These are phyloP conservation scores for Tetragnatha versicolor DNA, from an alignment of 1,140 invertebrate genomes.

Conservation along the genomic window DNA sequence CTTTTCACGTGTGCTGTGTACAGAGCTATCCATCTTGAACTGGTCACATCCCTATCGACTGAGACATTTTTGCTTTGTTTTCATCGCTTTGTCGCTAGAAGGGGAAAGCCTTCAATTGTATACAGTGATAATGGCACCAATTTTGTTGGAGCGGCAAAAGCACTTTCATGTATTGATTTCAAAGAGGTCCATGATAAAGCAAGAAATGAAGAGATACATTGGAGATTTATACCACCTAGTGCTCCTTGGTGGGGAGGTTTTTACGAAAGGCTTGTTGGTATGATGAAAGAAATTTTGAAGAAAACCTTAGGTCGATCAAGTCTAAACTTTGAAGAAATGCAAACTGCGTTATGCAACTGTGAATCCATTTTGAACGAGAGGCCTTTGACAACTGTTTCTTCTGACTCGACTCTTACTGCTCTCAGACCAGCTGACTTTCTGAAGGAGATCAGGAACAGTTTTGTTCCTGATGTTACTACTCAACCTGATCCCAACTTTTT, in stretches of 20 bases:
- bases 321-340: constrained; percentile 26
- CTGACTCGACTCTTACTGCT: background rate
- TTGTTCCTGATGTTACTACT: background rate
- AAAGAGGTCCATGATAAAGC: background rate
- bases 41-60: constrained; percentile 60
- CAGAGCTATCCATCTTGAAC: constrained; percentile 59
- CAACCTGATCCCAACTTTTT: background rate
- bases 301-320: background rate
- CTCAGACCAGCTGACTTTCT: constrained; percentile 20
- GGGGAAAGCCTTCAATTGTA: constrained; percentile 60
- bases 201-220: background rate
- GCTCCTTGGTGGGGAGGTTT: constrained; percentile 6
- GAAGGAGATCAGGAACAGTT: constrained; percentile 25
- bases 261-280: background rate
- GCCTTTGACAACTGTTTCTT: constrained; percentile 9
- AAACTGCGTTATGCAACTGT: background rate
- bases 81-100: too few species aligned
- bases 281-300: constrained; percentile 1
- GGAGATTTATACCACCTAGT: background rate
- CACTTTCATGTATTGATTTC: background rate
- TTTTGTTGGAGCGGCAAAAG: constrained; percentile 59
- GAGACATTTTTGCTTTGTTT: constrained; percentile 62
- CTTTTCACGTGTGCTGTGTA: constrained; percentile 22
- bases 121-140: constrained; percentile 63
- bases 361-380: constrained; percentile 54